Evolutionary conservation across 2,113 vertebrate species (phyloP), one percentile per base, ranked within the genome.

Genomic region (Rhea americana): DNA sequence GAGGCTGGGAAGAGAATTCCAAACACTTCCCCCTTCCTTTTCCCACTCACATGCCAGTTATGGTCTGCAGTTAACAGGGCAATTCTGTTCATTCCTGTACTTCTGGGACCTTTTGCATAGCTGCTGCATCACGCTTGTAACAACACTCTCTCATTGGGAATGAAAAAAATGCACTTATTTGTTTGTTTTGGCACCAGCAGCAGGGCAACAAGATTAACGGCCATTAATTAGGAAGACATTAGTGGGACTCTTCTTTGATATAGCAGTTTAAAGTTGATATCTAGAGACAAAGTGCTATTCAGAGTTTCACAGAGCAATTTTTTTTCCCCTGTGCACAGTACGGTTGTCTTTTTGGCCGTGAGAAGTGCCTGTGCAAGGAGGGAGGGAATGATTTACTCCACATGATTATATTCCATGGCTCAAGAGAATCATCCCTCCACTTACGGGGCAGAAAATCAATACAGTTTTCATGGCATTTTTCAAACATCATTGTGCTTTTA

Each of bases 1-100:
- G 79, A 85, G 58, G 13, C 80, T 92, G 63, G n/a, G 48, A 94
- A 91, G 73, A 88, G 13, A 90, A 86, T 86, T 82, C 48, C 19
- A 82, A 94, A 77, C 70, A 66, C 88, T 89, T 95, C 22, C 74
- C 56, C 59, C 58, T 91, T 82, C 82, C 72, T 91, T 85, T 94
- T 90, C 82, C 89, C 71, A 11, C 12, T 5, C 11, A 82, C 9
- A 1, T 75, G 32, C 83, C 65, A 73, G 30, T 55, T 91, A 73
- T 22, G 63, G 61, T 75, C 74, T 47, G 45, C 74, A 48, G 61
- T 82, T 92, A 71, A 80, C 47, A 59, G 80, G 66, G n/a, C 41
- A 95, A 62, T 75, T 87, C 74, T 82, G 24, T n/a, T 73, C 61
- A 67, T 78, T 92, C 53, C 80, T 93, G 61, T 39, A 58, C 68